Evolutionary conservation across 1,140 invertebrate species (phyloP).

Genomic region (Onthophagus taurus): DNA sequence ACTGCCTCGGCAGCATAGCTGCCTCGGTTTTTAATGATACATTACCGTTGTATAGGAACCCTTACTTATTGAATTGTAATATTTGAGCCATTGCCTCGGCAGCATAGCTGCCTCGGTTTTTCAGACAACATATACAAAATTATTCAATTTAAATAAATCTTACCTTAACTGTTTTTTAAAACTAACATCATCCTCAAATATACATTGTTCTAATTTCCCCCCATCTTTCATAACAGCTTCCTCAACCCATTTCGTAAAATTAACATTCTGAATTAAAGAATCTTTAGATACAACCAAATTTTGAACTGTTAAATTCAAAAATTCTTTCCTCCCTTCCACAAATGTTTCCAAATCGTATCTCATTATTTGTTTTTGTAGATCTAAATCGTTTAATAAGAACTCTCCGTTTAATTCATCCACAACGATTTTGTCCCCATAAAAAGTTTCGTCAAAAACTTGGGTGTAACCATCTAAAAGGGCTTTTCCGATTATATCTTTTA

Average conservation of each 20-base stretch:
- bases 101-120: no score
- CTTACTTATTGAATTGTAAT: neutral
- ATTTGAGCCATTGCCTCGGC: no score
- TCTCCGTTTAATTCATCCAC: slow-evolving; percentile 19
- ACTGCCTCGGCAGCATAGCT: no score
- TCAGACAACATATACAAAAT: neutral
- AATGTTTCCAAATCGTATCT: slow-evolving; percentile 30
- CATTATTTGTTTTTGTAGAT: slow-evolving; percentile 38
- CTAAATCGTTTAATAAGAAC: slow-evolving; percentile 35
- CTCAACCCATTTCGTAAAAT: slow-evolving; percentile 37
- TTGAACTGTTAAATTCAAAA: slow-evolving; percentile 26
- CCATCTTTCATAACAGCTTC: slow-evolving; percentile 28
- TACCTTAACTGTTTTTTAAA: slow-evolving; percentile 26
- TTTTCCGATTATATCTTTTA: slow-evolving; percentile 22
- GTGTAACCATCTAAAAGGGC: slow-evolving; percentile 25
- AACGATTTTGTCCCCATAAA: slow-evolving; percentile 20
- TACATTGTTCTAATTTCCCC: slow-evolving; percentile 20
- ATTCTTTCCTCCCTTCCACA: slow-evolving; percentile 33
- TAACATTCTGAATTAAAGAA: slow-evolving; percentile 35
- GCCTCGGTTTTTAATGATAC: no score
- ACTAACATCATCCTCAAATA: slow-evolving; percentile 19
- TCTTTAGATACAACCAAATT: slow-evolving; percentile 26
- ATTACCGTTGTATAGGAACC: no score
- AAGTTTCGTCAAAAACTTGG: slow-evolving; percentile 27
- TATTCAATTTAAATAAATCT: no score